Percentiles rank a stretch among this genome's conserved stretches.
phyloP scores from a whole-genome alignment of 2,888 invertebrate genomes.

The Eupithecia subumbrata region DNA sequence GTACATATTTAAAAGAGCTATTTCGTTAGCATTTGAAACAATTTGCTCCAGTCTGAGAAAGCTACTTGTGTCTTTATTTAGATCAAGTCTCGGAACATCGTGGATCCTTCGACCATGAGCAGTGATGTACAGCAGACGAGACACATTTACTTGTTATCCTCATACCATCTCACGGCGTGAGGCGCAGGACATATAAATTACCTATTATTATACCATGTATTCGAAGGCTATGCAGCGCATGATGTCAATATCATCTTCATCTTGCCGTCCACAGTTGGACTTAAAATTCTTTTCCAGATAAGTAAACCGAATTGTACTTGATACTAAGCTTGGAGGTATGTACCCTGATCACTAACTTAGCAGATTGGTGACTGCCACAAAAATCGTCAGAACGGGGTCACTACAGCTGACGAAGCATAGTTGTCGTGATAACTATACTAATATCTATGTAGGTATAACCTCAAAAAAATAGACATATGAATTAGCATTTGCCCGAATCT shows the following conservation, averaged over 20 bases:
- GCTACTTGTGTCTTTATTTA: background rate
- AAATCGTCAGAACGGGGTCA: too few species aligned
- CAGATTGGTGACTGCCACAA: too few species aligned
- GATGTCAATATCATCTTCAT: background rate
- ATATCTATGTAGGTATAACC: too few species aligned
- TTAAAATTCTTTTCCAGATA: background rate
- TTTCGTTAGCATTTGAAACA: background rate
- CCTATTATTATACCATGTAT: background rate
- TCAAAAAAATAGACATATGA: too few species aligned
- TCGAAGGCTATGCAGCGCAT: background rate
- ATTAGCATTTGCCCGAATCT: too few species aligned
- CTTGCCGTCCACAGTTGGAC: background rate
- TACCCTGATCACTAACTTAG: too few species aligned
- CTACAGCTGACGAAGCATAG: too few species aligned
- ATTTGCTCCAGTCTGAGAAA: background rate
- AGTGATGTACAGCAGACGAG: constrained; percentile 19
- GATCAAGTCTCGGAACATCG: constrained; percentile 20
- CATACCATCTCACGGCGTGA: constrained; percentile 20
- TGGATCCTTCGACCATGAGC: constrained; percentile 16
- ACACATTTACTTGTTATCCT: constrained; percentile 21
- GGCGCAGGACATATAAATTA: constrained; percentile 20
- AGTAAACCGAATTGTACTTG: background rate
- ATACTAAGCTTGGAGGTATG: too few species aligned
- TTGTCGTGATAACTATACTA: too few species aligned
- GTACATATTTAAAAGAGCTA: background rate